Evolutionary conservation across 2,888 invertebrate species (phyloP), one percentile per base, ranked within the genome.

Genomic region (Melanostoma scalare): DNA sequence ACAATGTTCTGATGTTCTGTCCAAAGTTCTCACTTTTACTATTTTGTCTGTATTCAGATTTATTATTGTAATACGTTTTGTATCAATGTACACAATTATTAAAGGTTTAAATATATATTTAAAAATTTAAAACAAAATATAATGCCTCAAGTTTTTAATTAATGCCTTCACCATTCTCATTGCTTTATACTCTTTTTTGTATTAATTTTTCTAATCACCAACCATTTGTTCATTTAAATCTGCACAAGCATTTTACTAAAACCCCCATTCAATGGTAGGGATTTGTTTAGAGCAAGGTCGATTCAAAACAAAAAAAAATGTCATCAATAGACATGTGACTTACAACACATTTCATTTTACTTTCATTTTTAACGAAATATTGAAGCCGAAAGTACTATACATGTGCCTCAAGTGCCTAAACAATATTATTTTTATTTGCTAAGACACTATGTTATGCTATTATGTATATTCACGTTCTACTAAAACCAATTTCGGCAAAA

Each of bases 11-110:
- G 20, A 20, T 69, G 33, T 72, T 65, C 74, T 79, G 79, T 84
- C 79, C 84, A 67, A 36, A 74, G 20, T 20, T 75, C 50, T 65
- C 67, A 69, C 60, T 69, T 52, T 69, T 56, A 67, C 58, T 79
- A 67, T 74, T 63, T 55, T 73, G 58, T 84, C 84, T 84, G 78
- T 84, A 75, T 84, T 84, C 84, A 84, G 78, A 79, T 84, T 73
- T 61, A 35, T 10, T 50, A 79, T 79, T 84, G 67, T 79, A 84
- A 84, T 75, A 79, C 67, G 44, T 82, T 80, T 84, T 77, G 60
- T 84, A 84, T 38, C 31, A 84, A 79, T 84, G 79, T 84, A 84
- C 84, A 84, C 20, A 20, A 20, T 20, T 20, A 84, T 75, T 84
- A 10, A 75, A 82, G 72, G 35, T 67, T 78, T 60, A 68, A 71